phyloP scores from a whole-genome alignment of 2,888 invertebrate species.

The Trissolcus japonicus region DNA sequence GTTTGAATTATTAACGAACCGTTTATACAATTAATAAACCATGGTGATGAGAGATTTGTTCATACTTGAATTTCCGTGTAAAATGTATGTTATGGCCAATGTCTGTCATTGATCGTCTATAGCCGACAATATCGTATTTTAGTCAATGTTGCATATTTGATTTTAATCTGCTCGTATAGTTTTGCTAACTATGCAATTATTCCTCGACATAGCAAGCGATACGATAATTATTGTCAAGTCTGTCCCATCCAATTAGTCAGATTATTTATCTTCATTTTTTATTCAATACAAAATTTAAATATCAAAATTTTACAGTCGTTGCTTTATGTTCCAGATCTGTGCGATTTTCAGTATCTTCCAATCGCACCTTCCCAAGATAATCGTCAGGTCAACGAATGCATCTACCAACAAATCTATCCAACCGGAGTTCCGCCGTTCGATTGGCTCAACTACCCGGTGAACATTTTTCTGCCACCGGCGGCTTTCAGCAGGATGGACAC shows the following conservation, averaged over 20 bases:
- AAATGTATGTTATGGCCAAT: conserved; percentile 26
- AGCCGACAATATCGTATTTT: conserved; percentile 30
- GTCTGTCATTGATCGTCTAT: conserved; percentile 19
- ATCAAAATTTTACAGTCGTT: no score
- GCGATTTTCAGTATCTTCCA: conserved; percentile 95
- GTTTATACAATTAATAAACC: conserved; percentile 3
- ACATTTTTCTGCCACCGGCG: conserved; percentile 85
- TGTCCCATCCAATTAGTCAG: no score
- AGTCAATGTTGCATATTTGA: conserved; percentile 32
- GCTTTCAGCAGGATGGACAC: conserved; percentile 87
- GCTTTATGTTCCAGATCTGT: conserved; percentile 80
- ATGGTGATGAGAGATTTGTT: conserved; percentile 12
- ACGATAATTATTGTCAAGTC: background rate
- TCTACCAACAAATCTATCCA: conserved; percentile 82
- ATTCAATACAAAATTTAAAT: background rate
- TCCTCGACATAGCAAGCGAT: background rate
- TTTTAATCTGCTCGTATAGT: background rate
- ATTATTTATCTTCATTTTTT: background rate
- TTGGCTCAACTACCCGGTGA: conserved; percentile 80
- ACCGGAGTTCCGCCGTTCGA: conserved; percentile 77
- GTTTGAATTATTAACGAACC: background rate
- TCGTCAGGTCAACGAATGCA: conserved; percentile 78
- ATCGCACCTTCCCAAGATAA: conserved; percentile 77
- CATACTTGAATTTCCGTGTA: conserved; percentile 20
- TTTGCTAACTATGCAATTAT: conserved; percentile 1